A percentile compares a stretch with the other conserved stretches of the same genome.
Evolutionary conservation across 2,888 invertebrate species (phyloP).

Genomic region (Troides helena): DNA sequence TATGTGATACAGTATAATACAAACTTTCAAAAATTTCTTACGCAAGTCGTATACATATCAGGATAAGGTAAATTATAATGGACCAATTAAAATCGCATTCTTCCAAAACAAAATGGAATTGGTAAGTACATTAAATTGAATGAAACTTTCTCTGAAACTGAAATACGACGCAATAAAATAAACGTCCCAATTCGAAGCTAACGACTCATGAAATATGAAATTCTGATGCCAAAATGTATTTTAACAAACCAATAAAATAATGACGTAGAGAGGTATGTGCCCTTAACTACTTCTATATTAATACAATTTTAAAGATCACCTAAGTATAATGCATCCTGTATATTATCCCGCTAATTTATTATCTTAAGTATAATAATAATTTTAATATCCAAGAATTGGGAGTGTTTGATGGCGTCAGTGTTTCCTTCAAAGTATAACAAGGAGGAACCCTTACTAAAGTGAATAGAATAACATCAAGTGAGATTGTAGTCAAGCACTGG

Average conservation of each 20-base stretch:
- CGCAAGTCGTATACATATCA: conserved; percentile 32
- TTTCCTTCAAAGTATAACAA: no score
- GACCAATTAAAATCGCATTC: conserved; percentile 54
- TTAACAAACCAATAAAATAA: background rate
- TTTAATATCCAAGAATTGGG: no score
- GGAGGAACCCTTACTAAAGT: no score
- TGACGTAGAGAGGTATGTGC: background rate
- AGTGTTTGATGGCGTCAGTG: no score
- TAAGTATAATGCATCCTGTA: no score
- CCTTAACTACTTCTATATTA: no score
- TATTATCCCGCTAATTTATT: no score
- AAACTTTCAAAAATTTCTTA: conserved; percentile 30
- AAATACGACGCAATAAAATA: conserved; percentile 32
- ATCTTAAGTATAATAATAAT: no score
- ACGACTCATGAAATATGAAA: conserved; percentile 43
- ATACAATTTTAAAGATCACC: no score
- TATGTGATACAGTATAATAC: background rate
- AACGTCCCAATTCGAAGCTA: conserved; percentile 41
- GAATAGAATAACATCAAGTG: no score
- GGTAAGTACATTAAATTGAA: conserved; percentile 37
- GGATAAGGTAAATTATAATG: conserved; percentile 42
- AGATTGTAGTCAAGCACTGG: no score
- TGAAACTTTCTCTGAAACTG: conserved; percentile 51
- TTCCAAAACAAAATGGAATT: conserved; percentile 44
- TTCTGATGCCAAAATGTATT: conserved; percentile 41